Evolutionary conservation across 1,140 invertebrate genomes (phyloP).

Genomic region (fruit fly (Drosophila melanogaster)): DNA sequence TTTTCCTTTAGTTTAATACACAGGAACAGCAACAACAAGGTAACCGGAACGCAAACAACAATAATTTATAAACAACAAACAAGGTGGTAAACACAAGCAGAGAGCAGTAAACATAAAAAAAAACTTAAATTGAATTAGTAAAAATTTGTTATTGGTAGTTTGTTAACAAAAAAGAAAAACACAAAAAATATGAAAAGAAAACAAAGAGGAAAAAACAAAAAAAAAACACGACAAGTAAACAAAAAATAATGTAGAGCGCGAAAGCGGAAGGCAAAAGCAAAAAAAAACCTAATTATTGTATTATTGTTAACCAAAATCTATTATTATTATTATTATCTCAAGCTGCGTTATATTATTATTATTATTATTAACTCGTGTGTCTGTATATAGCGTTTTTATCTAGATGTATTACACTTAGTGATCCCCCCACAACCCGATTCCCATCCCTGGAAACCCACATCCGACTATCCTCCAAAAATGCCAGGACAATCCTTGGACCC

Average conservation of each 20-base stretch:
- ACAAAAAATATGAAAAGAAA: constrained; percentile 5
- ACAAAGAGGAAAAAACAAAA: constrained; percentile 16
- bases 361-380: constrained; percentile 78
- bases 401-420: constrained; percentile 82
- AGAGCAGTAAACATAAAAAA: constrained; percentile 27
- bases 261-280: constrained; percentile 38
- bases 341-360: constrained; percentile 72
- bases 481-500: constrained; percentile 39
- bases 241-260: constrained; percentile 49
- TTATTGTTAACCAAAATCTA: constrained; percentile 83
- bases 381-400: constrained; percentile 82
- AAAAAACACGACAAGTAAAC: constrained; percentile 32
- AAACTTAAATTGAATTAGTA: constrained; percentile 77
- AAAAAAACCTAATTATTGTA: constrained; percentile 76
- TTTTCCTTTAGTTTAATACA: constrained; percentile 64
- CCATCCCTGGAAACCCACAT: constrained; percentile 1
- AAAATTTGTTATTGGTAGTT: constrained; percentile 84
- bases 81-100: constrained; percentile 22
- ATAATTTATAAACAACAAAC: constrained; percentile 67
- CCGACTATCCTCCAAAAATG: neutral
- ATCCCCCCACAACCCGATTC: constrained; percentile 4
- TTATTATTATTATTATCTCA: constrained; percentile 79
- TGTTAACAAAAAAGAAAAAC: constrained; percentile 67
- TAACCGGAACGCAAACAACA: constrained; percentile 76
- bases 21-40: constrained; percentile 70